Base-by-base conservation (phyloP, 2,888 invertebrate species). In the Torymus aiolomorphi region DNA sequence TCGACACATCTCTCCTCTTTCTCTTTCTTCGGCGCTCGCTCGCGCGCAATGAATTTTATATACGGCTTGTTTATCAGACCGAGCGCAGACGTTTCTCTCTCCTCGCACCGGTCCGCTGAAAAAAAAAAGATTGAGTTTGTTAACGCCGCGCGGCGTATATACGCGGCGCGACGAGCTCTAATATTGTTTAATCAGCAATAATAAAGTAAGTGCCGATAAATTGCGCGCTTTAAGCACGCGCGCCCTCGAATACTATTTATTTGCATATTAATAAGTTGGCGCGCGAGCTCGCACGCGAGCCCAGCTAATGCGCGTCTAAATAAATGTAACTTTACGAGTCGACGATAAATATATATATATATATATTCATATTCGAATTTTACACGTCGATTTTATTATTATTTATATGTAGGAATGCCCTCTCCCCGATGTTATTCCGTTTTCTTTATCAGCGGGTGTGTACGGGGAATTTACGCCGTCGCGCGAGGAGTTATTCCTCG, bases 31-130 rank as follows among this genome's bases (percentile, higher is more conserved):
- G 63, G 51, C 61, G 49, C n/a, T 4, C 12, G 42, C 57, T 51
- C 4, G 12, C 49, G 13, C 24, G 49, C 66, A 52, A 51, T 66
- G 78, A 71, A 74, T 78, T 72, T 72, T 78, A 69, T 69, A 67
- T 73, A 31, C 31, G 67, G 62, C 73, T 78, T 69, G 78, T 67
- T 73, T 62, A 78, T 78, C 67, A 78, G 61, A 72, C 16, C 18
- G 1, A 62, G 69, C 62, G 14, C 59, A 42, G 73, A 73, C 56
- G 14, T 67, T 62, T 62, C 65, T 4, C 31, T 31, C 3, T 31
- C 61, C 31, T 13, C 16, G 24, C 18, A n/a, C n/a, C n/a, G 42
- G 63, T 49, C 59, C 16, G 67, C 16, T 75, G 57, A 65, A 67
- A 67, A 62, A n/a, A n/a, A n/a, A n/a, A n/a, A n/a, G n/a, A 70